Conservation (phyloP, 30 jellyfish, hydroid and myxozoan genomes). For the Nemopilema nomurai region DNA sequence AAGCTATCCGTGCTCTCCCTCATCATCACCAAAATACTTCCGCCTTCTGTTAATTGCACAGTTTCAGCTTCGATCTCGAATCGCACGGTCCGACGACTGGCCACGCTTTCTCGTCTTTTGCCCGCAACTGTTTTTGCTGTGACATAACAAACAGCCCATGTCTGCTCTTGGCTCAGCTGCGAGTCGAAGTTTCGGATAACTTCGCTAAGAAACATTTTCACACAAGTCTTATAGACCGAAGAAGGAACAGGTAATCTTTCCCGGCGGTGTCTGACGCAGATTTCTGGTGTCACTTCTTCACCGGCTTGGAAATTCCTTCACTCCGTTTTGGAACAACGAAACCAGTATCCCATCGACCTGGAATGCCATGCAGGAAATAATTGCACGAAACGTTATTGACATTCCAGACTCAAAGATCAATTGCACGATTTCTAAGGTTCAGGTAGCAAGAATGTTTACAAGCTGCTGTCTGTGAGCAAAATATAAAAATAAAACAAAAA, state of each 20-base stretch:
- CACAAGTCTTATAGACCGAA: too few species aligned
- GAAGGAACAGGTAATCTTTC: too few species aligned
- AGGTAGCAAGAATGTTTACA: too few species aligned
- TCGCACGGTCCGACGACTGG: constrained; percentile 37
- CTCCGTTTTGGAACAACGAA: too few species aligned
- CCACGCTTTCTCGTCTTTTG: constrained; percentile 56
- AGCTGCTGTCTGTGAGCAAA: too few species aligned
- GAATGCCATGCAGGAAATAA: background rate
- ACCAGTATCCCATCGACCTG: background rate
- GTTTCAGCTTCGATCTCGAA: constrained; percentile 51
- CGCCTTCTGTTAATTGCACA: constrained; percentile 53
- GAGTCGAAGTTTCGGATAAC: constrained; percentile 69
- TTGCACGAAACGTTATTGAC: background rate
- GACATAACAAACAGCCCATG: constrained; percentile 88
- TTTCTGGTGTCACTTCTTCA: background rate
- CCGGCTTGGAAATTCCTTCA: background rate
- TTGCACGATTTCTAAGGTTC: too few species aligned
- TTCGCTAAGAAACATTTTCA: constrained; percentile 78
- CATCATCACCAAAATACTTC: constrained; percentile 57
- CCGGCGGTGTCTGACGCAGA: background rate
- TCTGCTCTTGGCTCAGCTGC: constrained; percentile 89
- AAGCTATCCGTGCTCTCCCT: constrained; percentile 44
- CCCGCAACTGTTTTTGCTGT: constrained; percentile 34
- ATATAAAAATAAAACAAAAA: too few species aligned
- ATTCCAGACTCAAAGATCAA: background rate